Percentiles rank a stretch among this genome's conserved stretches.
phyloP scores from a whole-genome alignment of 2,888 invertebrate species.

The Philaethria dido region DNA sequence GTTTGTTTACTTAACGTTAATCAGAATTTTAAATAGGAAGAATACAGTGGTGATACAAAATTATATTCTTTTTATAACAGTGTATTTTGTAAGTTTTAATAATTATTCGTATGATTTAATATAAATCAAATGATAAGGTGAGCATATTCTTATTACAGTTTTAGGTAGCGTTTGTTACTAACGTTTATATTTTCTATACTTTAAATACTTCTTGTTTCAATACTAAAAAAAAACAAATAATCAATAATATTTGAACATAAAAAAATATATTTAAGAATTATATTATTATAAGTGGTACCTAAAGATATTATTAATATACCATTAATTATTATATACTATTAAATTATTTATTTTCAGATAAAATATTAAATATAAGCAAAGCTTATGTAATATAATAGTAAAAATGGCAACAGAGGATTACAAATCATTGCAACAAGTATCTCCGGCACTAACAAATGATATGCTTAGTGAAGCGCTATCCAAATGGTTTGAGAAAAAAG shows the following conservation, averaged over 20 bases:
- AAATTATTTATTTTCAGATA: neutral
- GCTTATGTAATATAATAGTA: neutral
- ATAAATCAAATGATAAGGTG: neutral
- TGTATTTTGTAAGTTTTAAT: neutral
- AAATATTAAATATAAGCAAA: neutral
- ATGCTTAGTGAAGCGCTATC: slow-evolving; percentile 60
- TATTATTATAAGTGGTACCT: too few species aligned
- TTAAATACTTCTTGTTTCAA: too few species aligned
- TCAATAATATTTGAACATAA: too few species aligned
- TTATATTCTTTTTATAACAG: neutral
- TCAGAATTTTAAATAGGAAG: neutral
- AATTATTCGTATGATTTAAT: neutral
- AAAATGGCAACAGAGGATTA: slow-evolving; percentile 54
- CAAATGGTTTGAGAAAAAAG: slow-evolving; percentile 64
- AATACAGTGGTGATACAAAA: neutral
- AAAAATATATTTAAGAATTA: too few species aligned
- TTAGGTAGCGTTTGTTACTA: neutral
- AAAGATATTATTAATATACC: too few species aligned
- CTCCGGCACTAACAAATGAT: slow-evolving; percentile 63
- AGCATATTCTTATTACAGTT: neutral
- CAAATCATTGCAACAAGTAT: slow-evolving; percentile 59
- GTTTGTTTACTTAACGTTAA: slow-evolving; percentile 1
- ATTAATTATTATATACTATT: neutral
- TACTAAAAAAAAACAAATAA: too few species aligned
- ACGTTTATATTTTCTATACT: too few species aligned